These are phyloP conservation scores for Oreotrochilus melanogaster DNA, from an alignment of 2,113 vertebrate species.

Conservation along the genomic window DNA sequence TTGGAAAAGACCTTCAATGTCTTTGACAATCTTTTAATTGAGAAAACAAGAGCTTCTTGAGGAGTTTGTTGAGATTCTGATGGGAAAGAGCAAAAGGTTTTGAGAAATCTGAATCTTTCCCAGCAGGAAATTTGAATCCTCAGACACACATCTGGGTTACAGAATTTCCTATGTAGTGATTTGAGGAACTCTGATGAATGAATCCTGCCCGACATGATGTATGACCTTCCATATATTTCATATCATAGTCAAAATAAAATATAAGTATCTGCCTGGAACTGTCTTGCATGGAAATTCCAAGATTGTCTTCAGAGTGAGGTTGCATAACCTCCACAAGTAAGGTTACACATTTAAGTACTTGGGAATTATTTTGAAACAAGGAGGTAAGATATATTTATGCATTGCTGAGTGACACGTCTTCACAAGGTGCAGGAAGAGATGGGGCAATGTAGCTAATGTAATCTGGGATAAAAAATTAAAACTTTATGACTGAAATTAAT, in stretches of 20 bases:
- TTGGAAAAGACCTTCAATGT: not conserved
- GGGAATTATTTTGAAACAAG: not conserved
- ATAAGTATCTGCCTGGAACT: not conserved
- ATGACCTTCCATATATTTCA: not conserved
- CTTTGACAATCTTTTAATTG: not conserved
- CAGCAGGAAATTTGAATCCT: not conserved
- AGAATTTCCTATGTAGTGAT: not conserved
- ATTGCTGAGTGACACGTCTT: not conserved
- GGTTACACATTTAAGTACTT: not conserved
- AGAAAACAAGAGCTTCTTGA: not conserved
- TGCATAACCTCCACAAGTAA: not conserved
- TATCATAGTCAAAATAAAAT: not conserved
- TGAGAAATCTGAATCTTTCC: not conserved
- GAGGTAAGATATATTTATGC: not conserved
- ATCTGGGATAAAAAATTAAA: not conserved
- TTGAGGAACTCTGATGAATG: not conserved
- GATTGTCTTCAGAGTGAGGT: not conserved
- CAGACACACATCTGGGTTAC: not conserved
- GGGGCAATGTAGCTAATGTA: not conserved
- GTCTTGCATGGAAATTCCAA: not conserved
- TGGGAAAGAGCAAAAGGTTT: not conserved
- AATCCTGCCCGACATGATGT: not conserved
- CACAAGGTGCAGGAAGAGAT: not conserved
- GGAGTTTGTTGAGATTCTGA: not conserved
- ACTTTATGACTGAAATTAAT: not conserved